phyloP scores from a whole-genome alignment of 2,797 vertebrate genomes.

The Danio aesculapii region DNA sequence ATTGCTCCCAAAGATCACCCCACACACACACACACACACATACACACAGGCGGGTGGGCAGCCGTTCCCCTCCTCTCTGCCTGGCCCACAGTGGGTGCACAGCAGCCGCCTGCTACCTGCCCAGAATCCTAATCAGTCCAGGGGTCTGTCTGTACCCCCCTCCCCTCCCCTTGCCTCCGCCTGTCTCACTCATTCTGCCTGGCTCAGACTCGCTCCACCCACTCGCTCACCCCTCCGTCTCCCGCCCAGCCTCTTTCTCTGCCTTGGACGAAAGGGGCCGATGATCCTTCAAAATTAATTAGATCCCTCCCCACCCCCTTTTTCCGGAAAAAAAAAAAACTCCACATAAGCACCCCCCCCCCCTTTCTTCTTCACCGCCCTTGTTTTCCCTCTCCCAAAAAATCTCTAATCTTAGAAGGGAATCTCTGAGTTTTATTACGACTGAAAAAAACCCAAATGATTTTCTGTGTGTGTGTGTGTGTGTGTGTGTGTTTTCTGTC shows the following conservation, averaged over 20 bases:
- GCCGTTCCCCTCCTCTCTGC: slow-evolving; percentile 78
- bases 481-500: slow-evolving; percentile 65
- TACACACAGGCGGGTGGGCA: slow-evolving; percentile 12
- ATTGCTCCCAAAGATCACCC: slow-evolving; percentile 34
- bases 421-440: slow-evolving; percentile 11
- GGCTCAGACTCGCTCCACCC: slow-evolving; percentile 53
- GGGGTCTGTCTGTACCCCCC: slow-evolving; percentile 83
- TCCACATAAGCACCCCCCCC: slow-evolving; percentile 59
- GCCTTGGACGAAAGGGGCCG: slow-evolving; percentile 96
- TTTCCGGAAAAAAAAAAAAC: slow-evolving; percentile 65
- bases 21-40: slow-evolving; percentile 7
- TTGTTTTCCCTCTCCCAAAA: slow-evolving; percentile 62
- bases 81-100: slow-evolving; percentile 96
- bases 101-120: slow-evolving; percentile 99
- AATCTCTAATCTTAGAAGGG: slow-evolving; percentile 44
- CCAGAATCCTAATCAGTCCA: slow-evolving; percentile 99
- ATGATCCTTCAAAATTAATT: slow-evolving; percentile 99
- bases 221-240: slow-evolving; percentile 70
- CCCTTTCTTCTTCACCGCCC: slow-evolving; percentile 50
- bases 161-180: slow-evolving; percentile 64
- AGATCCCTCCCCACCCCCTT: slow-evolving; percentile 83
- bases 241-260: slow-evolving; percentile 69
- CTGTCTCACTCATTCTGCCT: slow-evolving; percentile 79
- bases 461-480: slow-evolving; percentile 56
- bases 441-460: slow-evolving; percentile 20